These are phyloP conservation scores for Leucosticte australis DNA, from an alignment of 2,113 vertebrate genomes.

Conservation along the genomic window DNA sequence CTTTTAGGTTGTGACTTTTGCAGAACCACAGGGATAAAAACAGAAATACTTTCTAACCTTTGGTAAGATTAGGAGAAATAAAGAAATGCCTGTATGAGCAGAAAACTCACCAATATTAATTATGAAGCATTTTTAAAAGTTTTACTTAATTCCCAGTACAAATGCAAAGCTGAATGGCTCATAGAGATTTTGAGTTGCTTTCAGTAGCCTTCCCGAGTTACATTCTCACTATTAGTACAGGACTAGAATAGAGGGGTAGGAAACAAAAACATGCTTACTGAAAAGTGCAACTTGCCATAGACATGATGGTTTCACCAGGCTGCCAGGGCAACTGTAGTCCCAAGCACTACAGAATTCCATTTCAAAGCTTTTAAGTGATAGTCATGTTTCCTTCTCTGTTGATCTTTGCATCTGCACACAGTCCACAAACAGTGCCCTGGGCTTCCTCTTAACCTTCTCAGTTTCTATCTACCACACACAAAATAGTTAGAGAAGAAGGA, in stretches of 20 bases:
- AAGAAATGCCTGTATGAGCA: background rate
- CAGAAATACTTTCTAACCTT: background rate
- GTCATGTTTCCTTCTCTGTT: background rate
- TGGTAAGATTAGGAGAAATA: background rate
- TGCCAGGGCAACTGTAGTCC: background rate
- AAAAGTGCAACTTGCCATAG: background rate
- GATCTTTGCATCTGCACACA: background rate
- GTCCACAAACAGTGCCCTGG: background rate
- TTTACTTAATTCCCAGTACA: background rate
- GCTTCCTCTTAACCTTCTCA: background rate
- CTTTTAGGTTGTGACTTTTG: background rate
- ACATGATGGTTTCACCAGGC: background rate
- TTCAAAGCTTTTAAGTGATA: background rate
- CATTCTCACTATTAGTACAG: background rate
- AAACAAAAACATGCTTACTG: rapidly evolving
- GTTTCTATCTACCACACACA: background rate
- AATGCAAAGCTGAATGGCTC: background rate
- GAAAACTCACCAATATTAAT: background rate
- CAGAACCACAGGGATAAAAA: background rate
- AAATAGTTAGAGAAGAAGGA: background rate
- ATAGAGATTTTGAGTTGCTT: background rate
- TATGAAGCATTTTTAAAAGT: background rate
- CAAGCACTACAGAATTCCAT: background rate
- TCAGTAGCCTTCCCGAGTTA: background rate
- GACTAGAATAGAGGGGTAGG: background rate